Conservation (phyloP, 1,140 invertebrate genomes). For the Meloidogyne exigua region DNA sequence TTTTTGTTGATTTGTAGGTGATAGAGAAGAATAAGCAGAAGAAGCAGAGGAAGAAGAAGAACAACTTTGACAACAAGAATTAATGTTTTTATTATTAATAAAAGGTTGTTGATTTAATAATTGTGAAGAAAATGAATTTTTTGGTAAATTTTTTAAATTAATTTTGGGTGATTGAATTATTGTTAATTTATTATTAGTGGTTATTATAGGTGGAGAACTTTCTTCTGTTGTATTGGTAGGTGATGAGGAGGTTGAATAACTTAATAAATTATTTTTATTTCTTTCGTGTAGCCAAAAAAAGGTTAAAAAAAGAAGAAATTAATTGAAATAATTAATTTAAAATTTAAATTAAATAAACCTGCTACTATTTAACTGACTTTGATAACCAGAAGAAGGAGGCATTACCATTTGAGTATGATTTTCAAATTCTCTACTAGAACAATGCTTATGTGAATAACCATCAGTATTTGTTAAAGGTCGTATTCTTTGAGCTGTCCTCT, state of each 20-base stretch:
- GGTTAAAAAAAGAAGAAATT: too few species aligned
- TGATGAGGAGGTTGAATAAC: constrained; percentile 27
- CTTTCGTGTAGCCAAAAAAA: too few species aligned
- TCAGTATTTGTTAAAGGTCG: background rate
- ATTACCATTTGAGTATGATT: constrained; percentile 11
- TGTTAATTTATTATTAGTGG: constrained; percentile 30
- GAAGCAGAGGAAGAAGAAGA: background rate
- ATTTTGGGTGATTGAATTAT: constrained; percentile 41
- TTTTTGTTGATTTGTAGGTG: background rate
- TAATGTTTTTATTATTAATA: background rate
- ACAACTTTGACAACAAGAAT: background rate
- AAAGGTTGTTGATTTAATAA: background rate
- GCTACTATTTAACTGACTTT: constrained; percentile 53
- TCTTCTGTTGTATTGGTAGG: constrained; percentile 14
- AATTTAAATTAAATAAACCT: constrained; percentile 13
- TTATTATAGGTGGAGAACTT: background rate
- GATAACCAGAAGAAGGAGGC: constrained; percentile 48
- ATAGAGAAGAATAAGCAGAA: background rate
- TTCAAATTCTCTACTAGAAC: background rate
- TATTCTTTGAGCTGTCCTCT: background rate
- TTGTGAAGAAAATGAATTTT: constrained; percentile 5
- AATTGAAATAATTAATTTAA: background rate
- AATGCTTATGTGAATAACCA: background rate
- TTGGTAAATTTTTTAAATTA: background rate
- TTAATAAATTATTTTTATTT: background rate